These are phyloP conservation scores for Hydrotaea diabolus DNA, from an alignment of 2,888 invertebrate species.

Conservation along the genomic window DNA sequence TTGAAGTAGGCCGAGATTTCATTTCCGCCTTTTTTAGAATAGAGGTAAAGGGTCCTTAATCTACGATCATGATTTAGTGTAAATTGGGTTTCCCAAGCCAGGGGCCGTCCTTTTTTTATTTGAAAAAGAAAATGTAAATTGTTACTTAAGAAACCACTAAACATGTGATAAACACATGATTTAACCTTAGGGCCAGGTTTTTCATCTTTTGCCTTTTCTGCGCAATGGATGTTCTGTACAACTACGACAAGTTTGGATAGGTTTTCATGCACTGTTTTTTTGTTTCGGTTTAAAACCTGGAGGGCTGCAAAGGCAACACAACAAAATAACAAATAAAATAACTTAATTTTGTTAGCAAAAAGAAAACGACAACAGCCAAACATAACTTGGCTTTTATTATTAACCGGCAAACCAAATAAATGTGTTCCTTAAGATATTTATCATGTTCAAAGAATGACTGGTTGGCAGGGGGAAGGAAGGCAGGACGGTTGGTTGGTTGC, in stretches of 20 bases:
- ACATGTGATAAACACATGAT: conserved; percentile 33
- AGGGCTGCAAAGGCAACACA: background rate
- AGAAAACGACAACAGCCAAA: background rate
- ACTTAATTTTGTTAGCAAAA: conserved; percentile 22
- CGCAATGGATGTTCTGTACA: background rate
- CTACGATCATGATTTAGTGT: conserved; percentile 4
- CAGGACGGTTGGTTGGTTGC: background rate
- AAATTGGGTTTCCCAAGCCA: background rate
- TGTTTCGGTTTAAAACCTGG: background rate
- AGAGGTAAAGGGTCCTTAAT: background rate
- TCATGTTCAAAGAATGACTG: conserved; percentile 38
- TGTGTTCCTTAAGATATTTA: conserved; percentile 58
- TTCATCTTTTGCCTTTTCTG: background rate
- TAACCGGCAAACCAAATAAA: conserved; percentile 41
- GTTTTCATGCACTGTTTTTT: background rate
- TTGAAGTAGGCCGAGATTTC: no score
- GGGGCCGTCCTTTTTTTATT: background rate
- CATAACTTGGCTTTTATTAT: conserved; percentile 34
- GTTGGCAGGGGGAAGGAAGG: background rate
- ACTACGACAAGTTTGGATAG: conserved; percentile 5
- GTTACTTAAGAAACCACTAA: background rate
- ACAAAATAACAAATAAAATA: conserved; percentile 9
- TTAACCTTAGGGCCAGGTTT: background rate
- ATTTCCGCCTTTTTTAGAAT: background rate
- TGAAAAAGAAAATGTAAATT: background rate